Base-by-base conservation (phyloP, 1,140 invertebrate species). In the Phthorimaea operculella region DNA sequence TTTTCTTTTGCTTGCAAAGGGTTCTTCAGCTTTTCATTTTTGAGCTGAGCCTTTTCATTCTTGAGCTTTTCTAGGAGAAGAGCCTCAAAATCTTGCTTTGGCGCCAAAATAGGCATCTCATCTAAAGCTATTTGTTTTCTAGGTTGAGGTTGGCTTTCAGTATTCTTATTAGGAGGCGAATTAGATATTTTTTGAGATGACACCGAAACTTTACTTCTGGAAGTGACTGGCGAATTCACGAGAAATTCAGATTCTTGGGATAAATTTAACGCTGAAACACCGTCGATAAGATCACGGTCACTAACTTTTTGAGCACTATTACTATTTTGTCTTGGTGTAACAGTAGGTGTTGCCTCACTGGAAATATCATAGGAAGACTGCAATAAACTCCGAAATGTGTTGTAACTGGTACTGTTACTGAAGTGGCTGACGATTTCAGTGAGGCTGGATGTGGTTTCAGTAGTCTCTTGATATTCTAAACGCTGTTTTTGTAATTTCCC, bases 361-460 rank as follows among this genome's bases (percentile, higher is more conserved):
- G 62, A 57, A 55, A 49, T 63, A 56, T 71, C 71, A 47, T 62
- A 54, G 10, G 72, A 50, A 42, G 72, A 73, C 34, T 81, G 66
- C 28, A 85, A 61, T 60, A 85, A 72, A 57, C 72, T 78, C 16
- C 67, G 68, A 61, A 85, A 85, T 14, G 79, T 82, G 51, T 79
- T 81, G 56, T 82, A 83, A 60, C 74, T 82, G 1, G 79, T 83
- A 42, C 72, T 82, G 44, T 80, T 79, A 57, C 70, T 80, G 48
- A 85, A 85, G 55, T 83, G 78, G 63, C 79, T 85, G 21, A 85
- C 70, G 33, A 85, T 74, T 74, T 85, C 81, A 14, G 82, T 83
- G 12, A 78, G 59, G 54, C 69, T 74, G 18, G 74, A 73, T 6
- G 76, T 72, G 52, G 59, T 72, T 64, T 74, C 77, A 48, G 74